These are phyloP conservation scores for Fopius arisanus DNA, from an alignment of 1,140 invertebrate species.

Conservation along the genomic window DNA sequence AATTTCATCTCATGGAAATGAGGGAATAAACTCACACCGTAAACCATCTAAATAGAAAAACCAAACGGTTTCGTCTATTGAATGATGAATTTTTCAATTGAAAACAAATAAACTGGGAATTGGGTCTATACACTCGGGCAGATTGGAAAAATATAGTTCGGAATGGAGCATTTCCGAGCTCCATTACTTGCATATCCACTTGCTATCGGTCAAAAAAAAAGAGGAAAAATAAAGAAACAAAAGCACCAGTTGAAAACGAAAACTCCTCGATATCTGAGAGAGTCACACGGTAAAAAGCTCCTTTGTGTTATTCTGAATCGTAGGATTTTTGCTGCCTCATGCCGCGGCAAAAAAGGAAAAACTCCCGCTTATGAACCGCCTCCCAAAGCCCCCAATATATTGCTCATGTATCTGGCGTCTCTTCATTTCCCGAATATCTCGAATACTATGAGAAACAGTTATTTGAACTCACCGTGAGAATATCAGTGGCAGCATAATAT, in stretches of 20 bases:
- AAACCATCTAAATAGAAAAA: not conserved
- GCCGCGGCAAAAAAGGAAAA: not conserved
- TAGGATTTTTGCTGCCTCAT: not conserved
- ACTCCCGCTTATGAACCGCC: too few species aligned
- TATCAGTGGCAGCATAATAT: constrained; percentile 77
- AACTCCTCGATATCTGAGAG: not conserved
- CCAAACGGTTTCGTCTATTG: not conserved
- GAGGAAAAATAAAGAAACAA: not conserved
- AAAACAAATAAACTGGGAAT: not conserved
- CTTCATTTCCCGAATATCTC: not conserved
- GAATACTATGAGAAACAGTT: constrained; percentile 11
- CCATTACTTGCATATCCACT: not conserved
- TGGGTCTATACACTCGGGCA: not conserved
- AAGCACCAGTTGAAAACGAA: not conserved
- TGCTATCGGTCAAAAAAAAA: not conserved
- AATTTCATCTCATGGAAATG: not conserved
- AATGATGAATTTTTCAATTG: not conserved
- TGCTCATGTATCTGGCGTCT: not conserved
- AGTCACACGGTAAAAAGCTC: not conserved
- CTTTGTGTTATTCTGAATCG: not conserved
- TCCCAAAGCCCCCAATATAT: too few species aligned
- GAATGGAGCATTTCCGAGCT: not conserved
- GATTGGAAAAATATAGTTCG: not conserved
- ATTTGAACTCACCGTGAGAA: constrained; percentile 69
- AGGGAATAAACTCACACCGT: not conserved